A percentile compares a stretch with the other conserved stretches of the same genome.
These are phyloP conservation scores for Enteromius thamalakanensis DNA, from an alignment of 2,797 vertebrate species.

Conservation along the genomic window DNA sequence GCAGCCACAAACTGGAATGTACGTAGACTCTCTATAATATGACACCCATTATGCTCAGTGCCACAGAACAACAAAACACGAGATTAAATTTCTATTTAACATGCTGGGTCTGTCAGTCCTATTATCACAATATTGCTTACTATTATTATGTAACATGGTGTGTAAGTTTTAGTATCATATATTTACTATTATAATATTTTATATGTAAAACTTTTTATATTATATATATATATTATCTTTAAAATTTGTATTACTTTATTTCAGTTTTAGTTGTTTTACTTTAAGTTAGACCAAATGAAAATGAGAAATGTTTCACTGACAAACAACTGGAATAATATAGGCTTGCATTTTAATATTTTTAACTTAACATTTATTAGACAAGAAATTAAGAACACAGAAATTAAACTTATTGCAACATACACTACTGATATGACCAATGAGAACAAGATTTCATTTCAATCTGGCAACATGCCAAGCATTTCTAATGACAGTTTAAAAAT, in stretches of 20 bases:
- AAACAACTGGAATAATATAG: not conserved
- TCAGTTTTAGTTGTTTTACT: not conserved
- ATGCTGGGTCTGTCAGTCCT: not conserved
- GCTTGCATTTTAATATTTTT: not conserved
- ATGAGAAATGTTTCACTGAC: not conserved
- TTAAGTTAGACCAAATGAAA: not conserved
- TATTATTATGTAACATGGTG: not conserved
- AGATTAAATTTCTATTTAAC: conserved; percentile 26
- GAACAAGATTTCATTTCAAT: not conserved
- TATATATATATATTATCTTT: not conserved
- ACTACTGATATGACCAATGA: not conserved
- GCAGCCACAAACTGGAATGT: not conserved
- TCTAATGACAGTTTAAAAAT: too few relatives aligned
- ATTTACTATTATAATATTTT: not conserved
- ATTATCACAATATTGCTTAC: not conserved
- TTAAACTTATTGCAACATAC: not conserved
- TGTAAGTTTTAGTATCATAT: not conserved
- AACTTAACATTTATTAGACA: not conserved
- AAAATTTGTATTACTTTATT: not conserved
- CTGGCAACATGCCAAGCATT: not conserved
- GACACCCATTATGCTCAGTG: conserved; percentile 31
- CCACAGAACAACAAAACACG: not conserved
- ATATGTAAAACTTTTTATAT: too few relatives aligned
- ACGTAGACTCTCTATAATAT: conserved; percentile 11
- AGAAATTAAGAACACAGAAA: not conserved